These are phyloP conservation scores for Nesidiocoris tenuis DNA, from an alignment of 2,888 invertebrate species.

Conservation along the genomic window DNA sequence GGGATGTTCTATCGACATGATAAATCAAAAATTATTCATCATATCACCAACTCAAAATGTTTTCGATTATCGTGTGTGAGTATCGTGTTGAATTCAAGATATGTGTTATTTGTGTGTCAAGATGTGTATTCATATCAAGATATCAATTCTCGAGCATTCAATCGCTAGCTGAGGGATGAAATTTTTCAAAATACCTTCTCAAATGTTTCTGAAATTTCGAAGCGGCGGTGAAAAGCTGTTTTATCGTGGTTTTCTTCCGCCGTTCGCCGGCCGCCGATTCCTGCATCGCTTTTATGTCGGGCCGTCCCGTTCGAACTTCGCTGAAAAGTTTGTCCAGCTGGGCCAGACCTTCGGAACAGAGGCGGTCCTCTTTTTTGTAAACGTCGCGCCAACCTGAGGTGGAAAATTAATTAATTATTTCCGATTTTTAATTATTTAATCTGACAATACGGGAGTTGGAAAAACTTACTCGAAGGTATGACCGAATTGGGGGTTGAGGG, in stretches of 20 bases:
- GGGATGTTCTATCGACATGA: no score
- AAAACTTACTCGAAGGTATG: constrained; percentile 79
- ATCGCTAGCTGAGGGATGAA: no score
- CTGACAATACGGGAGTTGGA: neutral
- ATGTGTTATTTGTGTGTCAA: no score
- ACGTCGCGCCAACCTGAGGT: constrained; percentile 80
- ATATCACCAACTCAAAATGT: no score
- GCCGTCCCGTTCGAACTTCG: constrained; percentile 65
- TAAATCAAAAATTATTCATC: no score
- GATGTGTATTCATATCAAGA: no score
- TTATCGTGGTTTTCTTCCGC: constrained; percentile 82
- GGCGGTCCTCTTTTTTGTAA: constrained; percentile 66
- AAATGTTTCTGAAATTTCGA: constrained; percentile 95
- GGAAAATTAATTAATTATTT: neutral
- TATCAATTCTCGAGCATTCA: no score
- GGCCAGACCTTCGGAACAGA: constrained; percentile 65
- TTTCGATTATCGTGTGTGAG: no score
- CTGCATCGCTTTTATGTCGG: constrained; percentile 59
- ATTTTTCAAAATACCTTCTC: constrained; percentile 74
- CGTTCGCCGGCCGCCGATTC: constrained; percentile 59
- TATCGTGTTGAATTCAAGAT: no score
- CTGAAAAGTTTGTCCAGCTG: constrained; percentile 74
- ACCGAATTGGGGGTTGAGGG: constrained; percentile 79
- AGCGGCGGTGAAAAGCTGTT: constrained; percentile 91
- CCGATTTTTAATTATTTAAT: neutral